phyloP scores from a whole-genome alignment of 2,797 vertebrate genomes.

The Leptoclinus maculatus region DNA sequence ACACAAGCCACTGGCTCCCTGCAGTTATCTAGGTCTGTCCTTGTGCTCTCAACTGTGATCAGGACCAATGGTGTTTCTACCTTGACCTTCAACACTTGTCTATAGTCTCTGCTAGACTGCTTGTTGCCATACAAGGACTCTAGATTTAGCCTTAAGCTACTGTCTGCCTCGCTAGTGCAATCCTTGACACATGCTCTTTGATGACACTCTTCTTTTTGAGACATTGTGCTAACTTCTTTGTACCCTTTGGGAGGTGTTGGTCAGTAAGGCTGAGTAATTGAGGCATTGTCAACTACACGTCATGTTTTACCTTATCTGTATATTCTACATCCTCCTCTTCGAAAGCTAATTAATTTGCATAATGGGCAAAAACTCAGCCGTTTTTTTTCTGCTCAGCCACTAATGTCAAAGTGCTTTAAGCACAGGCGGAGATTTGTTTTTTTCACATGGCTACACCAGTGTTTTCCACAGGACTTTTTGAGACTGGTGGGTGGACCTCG shows the following conservation, averaged over 20 bases:
- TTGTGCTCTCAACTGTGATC: conserved; percentile 2
- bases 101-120: background rate
- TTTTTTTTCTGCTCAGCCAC: background rate
- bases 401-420: background rate
- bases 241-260: background rate
- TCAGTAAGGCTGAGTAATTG: background rate
- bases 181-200: background rate
- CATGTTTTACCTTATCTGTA: background rate
- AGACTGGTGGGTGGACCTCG: background rate
- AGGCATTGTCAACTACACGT: background rate
- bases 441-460: background rate
- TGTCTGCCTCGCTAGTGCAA: background rate
- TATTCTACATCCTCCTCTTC: background rate
- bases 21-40: background rate
- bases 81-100: conserved; percentile 16
- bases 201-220: background rate
- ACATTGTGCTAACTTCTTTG: background rate
- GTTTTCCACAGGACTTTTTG: background rate
- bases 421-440: background rate
- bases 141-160: background rate
- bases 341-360: background rate
- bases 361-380: background rate
- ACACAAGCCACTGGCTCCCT: background rate
- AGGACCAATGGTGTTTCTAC: background rate
- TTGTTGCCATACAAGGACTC: background rate